Base-by-base conservation (phyloP, 2,888 invertebrate species). In the Malthinus seriepunctatus region DNA sequence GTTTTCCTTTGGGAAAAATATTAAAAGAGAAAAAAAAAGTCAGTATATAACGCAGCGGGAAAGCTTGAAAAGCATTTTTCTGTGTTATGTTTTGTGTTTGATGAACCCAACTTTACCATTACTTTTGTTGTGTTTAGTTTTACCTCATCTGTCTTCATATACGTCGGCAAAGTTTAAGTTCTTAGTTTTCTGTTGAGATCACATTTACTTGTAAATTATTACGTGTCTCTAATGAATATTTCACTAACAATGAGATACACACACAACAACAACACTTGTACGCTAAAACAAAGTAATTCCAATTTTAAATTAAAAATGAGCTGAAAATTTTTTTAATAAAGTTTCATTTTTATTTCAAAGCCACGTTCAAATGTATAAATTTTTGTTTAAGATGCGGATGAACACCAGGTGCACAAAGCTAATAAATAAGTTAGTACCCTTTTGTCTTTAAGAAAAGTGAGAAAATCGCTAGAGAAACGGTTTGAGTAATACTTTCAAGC, bases 161-260 rank as follows among this genome's bases (percentile, higher is more conserved):
- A 48, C 39, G 55, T 55, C 55, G 44, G 10, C 15, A 34, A 55
- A 55, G 55, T 55, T 55, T 55, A 52, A 55, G 49, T 48, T 49
- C 44, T 55, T 55, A 49, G 55, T 55, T 55, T 55, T 54, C 54
- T 47, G 54, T 54, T 47, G 53, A 39, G 32, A 54, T 52, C 52
- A 45, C 52, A 45, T 52, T 45, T 46, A 54, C 54, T 45, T 54
- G 54, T 54, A 54, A 54, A 54, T 54, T 54, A 54, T 54, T 54
- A 54, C 39, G 39, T 48, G 47, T 37, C 39, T 33, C 54, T 54
- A 54, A 54, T 54, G 54, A 54, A 54, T 54, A 47, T 47, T 47
- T 47, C 54, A 38, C 54, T 42, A 23, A 42, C 39, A 42, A 42
- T 42, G 39, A n/a, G 14, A 42, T 42, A 42, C 23, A 15, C 15